Evolutionary conservation across 2,888 invertebrate species (phyloP), one percentile per base, ranked within the genome.

Genomic region (Cheilosia scutellata): DNA sequence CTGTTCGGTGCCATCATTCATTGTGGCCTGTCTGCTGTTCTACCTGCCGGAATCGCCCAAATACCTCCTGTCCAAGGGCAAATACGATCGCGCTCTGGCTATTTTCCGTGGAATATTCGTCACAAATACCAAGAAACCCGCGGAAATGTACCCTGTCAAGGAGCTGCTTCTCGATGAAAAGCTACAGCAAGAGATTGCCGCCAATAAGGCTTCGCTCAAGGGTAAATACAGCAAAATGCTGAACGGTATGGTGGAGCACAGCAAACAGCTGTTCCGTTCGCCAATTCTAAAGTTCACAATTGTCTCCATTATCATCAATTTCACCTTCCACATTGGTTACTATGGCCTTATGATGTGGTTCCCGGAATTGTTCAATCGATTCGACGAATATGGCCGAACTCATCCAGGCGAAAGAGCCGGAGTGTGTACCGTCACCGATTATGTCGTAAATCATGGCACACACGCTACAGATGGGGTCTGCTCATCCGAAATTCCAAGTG

Each of bases 291-390:
- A 96, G 90, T 97, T 97, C 91, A 97, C 97, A 51, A 89, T 95
- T 89, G 96, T 97, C 91, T 97, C 97, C 82, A 96, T 97, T 89
- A 95, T 96, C 82, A 97, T 98, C 90, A 97, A 98, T 91, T 97
- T 98, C 91, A 97, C 97, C 88, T 97, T 98, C 93, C 97, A 98
- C 93, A 98, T 98, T 92, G 98, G 97, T 95, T 98, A 98, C 92
- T 98, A 98, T 92, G 98, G 98, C 51, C 93, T 98, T 71, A 97
- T 97, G 97, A 97, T 98, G 97, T 98, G 98, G 98, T 98, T 98
- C 93, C 98, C 98, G 0, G 98, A 98, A 93, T 94, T 98, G 90
- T 98, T 98, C 93, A 97, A 96, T 91, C 96, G 98, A 60, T 97
- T 97, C 92, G 96, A 97, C 93, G 96, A 96, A 91, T 97, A 94